Base-by-base conservation (phyloP, 2,113 vertebrate species). In the Atherinomorus stipes region DNA sequence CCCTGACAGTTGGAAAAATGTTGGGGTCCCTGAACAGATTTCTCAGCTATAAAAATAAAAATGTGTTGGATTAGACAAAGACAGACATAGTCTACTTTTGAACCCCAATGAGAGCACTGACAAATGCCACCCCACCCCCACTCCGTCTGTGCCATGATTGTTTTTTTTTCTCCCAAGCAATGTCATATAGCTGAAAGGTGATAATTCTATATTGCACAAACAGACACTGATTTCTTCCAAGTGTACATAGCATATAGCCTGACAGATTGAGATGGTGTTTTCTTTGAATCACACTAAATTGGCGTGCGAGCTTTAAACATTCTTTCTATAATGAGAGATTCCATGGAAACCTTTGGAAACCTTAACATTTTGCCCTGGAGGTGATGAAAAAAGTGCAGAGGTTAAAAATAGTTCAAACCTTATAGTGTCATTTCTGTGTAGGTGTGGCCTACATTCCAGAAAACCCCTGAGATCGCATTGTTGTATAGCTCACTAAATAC, bases 21-120 rank as follows among this genome's bases (percentile, higher is more conserved):
- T 91, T 92, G 91, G 92, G 93, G 93, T 92, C 93, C 92, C 91
- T 92, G 89, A 94, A 93, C 93, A 95, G 93, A 95, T 94, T 95
- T 95, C 90, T 91, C 93, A 91, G 93, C 84, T 93, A 91, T 89
- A 91, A 91, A 95, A 94, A 95, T 95, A 95, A 94, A 34, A 95
- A 94, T 67, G 91, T 94, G 93, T 93, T 89, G 90, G 85, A 92
- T 85, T 76, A 93, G 89, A 93, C 92, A 94, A 92, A 93, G 93
- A 94, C 93, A 91, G 92, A 91, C 91, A 93, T 80, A 92, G 89
- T 92, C 90, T 91, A 91, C 91, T 85, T 91, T 92, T 94, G 92
- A 94, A 94, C 93, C 92, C 92, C 89, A 91, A 93, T 83, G 87
- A 92, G 90, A 91, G 90, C 90, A 86, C 65, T 90, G 90, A 93